Evolutionary conservation across 1,140 invertebrate species (phyloP), one percentile per base, ranked within the genome.

Genomic region (Archegozetes longisetosus): DNA sequence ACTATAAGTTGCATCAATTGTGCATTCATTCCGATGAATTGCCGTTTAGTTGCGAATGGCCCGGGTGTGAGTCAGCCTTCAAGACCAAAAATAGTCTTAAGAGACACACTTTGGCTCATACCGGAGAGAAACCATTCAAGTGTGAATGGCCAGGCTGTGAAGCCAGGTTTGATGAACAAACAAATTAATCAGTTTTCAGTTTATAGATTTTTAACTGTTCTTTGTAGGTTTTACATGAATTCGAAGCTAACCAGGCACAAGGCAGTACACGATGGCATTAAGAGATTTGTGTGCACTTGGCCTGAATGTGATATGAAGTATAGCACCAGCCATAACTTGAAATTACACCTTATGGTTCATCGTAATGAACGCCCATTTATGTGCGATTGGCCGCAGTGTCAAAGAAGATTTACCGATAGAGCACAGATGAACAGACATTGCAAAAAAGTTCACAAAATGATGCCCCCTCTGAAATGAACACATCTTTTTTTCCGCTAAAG

Each of bases 61-160:
- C 49, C 47, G 23, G 20, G 2, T 47, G 49, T n/a, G 48, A 40
- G 22, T 49, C 57, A 9, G 17, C 32, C 32, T 6, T 6, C 32
- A 17, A 9, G 6, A 40, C 6, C 32, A 17, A 17, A 9, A 17
- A 40, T 40, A 3, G 26, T 50, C 47, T 51, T 20, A 58, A 58
- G 6, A 58, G 49, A 53, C 48, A 58, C 25, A 27, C 48, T n/a
- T 22, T 57, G 17, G 61, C 58, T 29, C 61, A 62, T 49, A 63
- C 62, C 0, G 59, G 53, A 14, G 62, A 61, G 25, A 48, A 51
- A 22, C 61, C 61, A 28, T 62, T 62, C 29, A 28, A 57, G 20
- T 63, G 62, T 67, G 2, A 67, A 67, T 58, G 69, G 67, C 29
- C 67, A 65, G 67, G 81, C 22, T 71, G 69, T 64, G 61, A 59